Evolutionary conservation across 2,797 vertebrate species (phyloP).

Genomic region (Anabas testudineus): DNA sequence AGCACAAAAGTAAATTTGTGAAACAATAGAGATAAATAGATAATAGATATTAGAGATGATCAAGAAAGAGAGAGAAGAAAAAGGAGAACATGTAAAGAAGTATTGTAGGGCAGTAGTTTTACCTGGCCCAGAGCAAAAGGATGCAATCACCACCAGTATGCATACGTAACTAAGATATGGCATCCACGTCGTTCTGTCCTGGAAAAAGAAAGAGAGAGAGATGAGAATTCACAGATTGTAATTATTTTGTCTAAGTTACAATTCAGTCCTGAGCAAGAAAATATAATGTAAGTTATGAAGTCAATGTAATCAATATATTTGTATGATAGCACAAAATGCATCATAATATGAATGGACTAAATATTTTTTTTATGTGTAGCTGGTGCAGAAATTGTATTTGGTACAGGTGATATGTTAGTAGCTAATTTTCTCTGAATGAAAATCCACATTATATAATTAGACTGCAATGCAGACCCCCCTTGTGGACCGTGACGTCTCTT

Average conservation of each 20-base stretch:
- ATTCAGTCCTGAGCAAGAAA: no score
- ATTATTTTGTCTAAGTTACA: background rate
- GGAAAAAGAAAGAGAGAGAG: conserved; percentile 25
- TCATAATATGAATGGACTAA: background rate
- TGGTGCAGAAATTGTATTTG: background rate
- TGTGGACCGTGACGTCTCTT: conserved; percentile 3
- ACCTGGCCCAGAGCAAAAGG: conserved; percentile 98
- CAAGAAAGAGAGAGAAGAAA: background rate
- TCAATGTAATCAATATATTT: no score
- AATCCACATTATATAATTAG: conserved; percentile 3
- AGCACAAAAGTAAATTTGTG: background rate
- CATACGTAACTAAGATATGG: conserved; percentile 92
- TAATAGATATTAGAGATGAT: no score
- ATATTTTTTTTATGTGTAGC: background rate
- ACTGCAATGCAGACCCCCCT: background rate
- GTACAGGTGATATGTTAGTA: conserved; percentile 3
- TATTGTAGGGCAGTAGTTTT: conserved; percentile 57
- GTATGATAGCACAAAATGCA: background rate
- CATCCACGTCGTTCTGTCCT: conserved; percentile 89
- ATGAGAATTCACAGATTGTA: background rate
- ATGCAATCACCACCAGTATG: conserved; percentile 92
- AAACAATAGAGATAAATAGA: background rate
- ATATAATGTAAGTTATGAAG: no score
- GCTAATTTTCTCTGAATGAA: background rate
- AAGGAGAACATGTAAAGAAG: background rate